Base-by-base conservation (phyloP, 2,797 vertebrate species). In the Pipistrellus nathusii region DNA sequence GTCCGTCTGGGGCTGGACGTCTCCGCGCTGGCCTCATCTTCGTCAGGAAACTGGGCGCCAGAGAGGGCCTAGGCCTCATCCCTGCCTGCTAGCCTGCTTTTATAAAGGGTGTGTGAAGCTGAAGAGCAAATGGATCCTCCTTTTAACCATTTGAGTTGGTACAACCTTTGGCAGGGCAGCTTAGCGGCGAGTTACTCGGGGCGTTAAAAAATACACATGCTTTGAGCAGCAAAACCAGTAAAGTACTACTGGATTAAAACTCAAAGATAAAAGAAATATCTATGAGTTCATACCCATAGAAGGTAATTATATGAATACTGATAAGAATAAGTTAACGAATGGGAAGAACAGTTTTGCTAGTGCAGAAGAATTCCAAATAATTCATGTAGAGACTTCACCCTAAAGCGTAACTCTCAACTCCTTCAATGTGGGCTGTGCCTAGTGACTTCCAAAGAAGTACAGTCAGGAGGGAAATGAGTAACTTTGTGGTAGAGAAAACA, bases 231-330 rank as follows among this genome's bases (percentile, higher is more conserved):
- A 51, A 88, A 77, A 30, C 68, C 59, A 62, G 17, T 69, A 35
- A 90, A 44, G 23, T 77, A 44, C 57, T 72, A n/a, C 14, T 46
- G 62, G 3, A 38, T 91, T 93, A 64, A 80, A 89, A 78, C 44
- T 84, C 66, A n/a, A 88, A n/a, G 69, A 44, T 88, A 27, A 66
- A 87, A 46, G 44, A 85, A 59, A 38, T 81, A 95, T 23, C 85
- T 41, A 2, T 77, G 32, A 80, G 15, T 17, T 15, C 41, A 44
- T 51, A 71, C 23, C 20, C 20, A 46, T 14, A 8, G 53, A 41
- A 78, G 46, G 18, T 68, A 69, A 59, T 30, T 57, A 75, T 32
- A 20, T 35, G 80, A 91, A 66, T 73, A 51, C 25, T 32, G 62
- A 84, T 13, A 59, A 46, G 53, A 57, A 62, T 68, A 77, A 25